phyloP scores from a whole-genome alignment of 2,113 vertebrate genomes.

The Ellobius talpinus region DNA sequence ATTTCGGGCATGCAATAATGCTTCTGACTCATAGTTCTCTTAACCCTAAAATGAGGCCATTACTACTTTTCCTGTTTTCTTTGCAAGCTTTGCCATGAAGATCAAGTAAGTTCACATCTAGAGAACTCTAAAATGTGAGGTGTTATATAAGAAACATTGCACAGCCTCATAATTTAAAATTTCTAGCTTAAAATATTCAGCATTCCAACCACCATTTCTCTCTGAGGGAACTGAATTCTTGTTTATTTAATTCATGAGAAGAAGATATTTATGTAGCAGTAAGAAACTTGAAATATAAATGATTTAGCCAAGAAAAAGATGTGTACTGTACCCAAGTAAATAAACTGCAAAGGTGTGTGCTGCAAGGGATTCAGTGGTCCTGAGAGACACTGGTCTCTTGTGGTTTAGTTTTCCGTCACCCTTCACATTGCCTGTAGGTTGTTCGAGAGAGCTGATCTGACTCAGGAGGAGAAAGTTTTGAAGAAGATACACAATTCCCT shows the following conservation, averaged over 20 bases:
- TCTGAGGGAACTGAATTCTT: neutral
- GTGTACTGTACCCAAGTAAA: neutral
- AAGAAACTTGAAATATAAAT: constrained; percentile 16
- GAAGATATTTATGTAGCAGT: neutral
- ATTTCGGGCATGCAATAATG: neutral
- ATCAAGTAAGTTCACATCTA: constrained; percentile 51
- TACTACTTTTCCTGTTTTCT: constrained; percentile 25
- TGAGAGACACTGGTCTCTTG: neutral
- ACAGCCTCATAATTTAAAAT: neutral
- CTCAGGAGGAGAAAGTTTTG: neutral
- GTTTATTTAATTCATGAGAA: constrained; percentile 25
- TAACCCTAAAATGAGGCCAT: constrained; percentile 58
- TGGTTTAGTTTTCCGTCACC: neutral
- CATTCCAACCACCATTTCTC: neutral
- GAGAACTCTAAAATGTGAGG: constrained; percentile 32
- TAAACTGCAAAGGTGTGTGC: neutral
- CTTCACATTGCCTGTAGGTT: neutral
- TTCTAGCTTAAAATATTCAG: constrained; percentile 51
- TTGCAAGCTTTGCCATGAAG: neutral
- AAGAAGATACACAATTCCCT: neutral
- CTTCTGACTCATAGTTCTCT: constrained; percentile 50
- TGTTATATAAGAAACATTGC: neutral
- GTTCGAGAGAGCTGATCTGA: neutral
- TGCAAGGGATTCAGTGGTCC: neutral
- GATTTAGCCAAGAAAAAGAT: neutral